phyloP scores from a whole-genome alignment of 2,113 vertebrate species.

The Chloroceryle aenea region DNA sequence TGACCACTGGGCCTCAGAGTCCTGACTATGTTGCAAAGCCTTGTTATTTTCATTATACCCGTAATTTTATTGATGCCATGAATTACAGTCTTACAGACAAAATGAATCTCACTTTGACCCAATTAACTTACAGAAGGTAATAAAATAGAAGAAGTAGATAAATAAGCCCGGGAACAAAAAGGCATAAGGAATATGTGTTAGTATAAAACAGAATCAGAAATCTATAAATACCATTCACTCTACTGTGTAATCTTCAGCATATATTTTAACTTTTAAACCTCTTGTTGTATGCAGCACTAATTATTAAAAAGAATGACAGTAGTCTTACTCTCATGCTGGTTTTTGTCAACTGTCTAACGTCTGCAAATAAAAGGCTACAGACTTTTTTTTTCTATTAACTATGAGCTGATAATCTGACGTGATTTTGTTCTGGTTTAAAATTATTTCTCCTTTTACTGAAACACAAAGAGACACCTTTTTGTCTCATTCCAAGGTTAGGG shows the following conservation, averaged over 20 bases:
- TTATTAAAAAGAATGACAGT: neutral
- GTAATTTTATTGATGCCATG: neutral
- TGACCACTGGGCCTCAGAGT: neutral
- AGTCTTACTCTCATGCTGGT: neutral
- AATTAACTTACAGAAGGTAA: neutral
- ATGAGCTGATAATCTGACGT: neutral
- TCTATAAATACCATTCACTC: neutral
- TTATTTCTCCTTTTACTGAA: neutral
- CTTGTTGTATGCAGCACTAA: neutral
- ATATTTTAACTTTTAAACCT: neutral
- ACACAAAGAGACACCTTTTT: neutral
- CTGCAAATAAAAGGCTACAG: neutral
- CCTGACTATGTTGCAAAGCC: neutral
- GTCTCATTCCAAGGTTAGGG: neutral
- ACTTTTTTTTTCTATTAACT: neutral
- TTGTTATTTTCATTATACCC: neutral
- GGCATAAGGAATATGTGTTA: neutral
- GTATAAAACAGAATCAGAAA: neutral
- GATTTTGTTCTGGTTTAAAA: neutral
- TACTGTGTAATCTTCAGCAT: neutral
- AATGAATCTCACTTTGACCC: neutral
- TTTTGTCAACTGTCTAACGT: neutral
- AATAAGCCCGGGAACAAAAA: neutral
- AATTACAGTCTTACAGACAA: neutral
- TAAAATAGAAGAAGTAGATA: neutral